Percentiles rank a stretch among this genome's conserved stretches.
Conservation (phyloP, 2,888 invertebrate species). For the Diplolepis rosae region DNA sequence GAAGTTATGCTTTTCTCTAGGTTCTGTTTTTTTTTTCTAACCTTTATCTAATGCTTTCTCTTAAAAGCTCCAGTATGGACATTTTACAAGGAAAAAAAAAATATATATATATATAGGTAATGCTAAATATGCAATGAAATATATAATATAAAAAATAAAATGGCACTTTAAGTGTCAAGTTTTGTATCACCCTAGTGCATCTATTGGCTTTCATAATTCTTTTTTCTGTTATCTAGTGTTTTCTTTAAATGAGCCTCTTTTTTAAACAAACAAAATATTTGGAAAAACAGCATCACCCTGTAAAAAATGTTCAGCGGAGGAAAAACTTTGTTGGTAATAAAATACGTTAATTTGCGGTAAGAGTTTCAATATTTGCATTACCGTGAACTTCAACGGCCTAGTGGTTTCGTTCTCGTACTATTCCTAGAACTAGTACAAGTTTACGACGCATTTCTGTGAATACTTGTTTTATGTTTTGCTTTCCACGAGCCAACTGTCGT, state of each 20-base stretch:
- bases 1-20: slow-evolving; percentile 27
- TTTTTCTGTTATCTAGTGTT: too few species aligned
- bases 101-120: too few species aligned
- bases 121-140: too few species aligned
- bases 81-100: not conserved
- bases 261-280: too few species aligned
- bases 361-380: not conserved
- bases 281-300: too few species aligned
- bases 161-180: too few species aligned
- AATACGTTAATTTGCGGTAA: not conserved
- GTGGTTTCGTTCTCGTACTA: not conserved
- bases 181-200: too few species aligned
- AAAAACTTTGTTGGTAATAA: not conserved
- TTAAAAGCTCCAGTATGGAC: not conserved
- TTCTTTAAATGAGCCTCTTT: too few species aligned
- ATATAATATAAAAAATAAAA: too few species aligned
- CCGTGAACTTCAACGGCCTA: not conserved
- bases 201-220: too few species aligned
- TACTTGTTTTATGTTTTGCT: not conserved
- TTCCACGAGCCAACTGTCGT: not conserved
- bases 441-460: not conserved
- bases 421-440: not conserved
- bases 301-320: too few species aligned
- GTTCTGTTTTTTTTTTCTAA: not conserved
- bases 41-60: not conserved